Evolutionary conservation across 1,140 invertebrate genomes (phyloP).

Genomic region (Leptopilina clavipes): DNA sequence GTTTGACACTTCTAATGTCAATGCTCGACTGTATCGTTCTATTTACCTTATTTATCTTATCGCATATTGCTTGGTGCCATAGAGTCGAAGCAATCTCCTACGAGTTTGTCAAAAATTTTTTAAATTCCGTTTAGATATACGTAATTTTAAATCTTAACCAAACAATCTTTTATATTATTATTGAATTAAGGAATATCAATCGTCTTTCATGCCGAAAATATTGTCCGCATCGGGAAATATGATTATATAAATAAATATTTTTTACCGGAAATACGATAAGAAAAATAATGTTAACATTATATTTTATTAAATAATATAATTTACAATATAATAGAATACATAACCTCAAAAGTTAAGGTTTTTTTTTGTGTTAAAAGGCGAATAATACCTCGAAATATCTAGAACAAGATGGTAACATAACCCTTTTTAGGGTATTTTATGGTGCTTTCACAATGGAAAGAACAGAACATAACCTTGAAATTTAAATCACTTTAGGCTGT

Average conservation of each 20-base stretch:
- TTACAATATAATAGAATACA: too few relatives aligned
- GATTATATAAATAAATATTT: neutral
- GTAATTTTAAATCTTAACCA: conserved; percentile 39
- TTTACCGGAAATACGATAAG: neutral
- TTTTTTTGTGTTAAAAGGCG: too few relatives aligned
- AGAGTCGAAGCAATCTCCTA: conserved; percentile 51
- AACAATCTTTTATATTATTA: conserved; percentile 9
- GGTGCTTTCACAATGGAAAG: too few relatives aligned
- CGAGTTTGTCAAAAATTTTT: conserved; percentile 41
- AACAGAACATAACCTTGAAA: too few relatives aligned
- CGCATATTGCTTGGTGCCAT: conserved; percentile 54
- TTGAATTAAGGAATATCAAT: neutral
- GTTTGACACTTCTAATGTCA: conserved; percentile 49
- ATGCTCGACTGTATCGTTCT: conserved; percentile 66
- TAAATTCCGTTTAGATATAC: conserved; percentile 35
- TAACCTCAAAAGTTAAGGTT: too few relatives aligned
- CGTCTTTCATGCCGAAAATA: neutral
- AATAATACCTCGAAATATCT: too few relatives aligned
- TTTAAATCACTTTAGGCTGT: too few relatives aligned
- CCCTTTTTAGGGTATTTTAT: too few relatives aligned
- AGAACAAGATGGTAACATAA: too few relatives aligned
- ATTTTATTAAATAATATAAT: too few relatives aligned
- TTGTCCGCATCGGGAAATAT: neutral
- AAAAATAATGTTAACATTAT: too few relatives aligned
- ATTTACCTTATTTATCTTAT: conserved; percentile 72